Conservation (phyloP, 1,140 invertebrate species). For the Heliconius hewitsoni region DNA sequence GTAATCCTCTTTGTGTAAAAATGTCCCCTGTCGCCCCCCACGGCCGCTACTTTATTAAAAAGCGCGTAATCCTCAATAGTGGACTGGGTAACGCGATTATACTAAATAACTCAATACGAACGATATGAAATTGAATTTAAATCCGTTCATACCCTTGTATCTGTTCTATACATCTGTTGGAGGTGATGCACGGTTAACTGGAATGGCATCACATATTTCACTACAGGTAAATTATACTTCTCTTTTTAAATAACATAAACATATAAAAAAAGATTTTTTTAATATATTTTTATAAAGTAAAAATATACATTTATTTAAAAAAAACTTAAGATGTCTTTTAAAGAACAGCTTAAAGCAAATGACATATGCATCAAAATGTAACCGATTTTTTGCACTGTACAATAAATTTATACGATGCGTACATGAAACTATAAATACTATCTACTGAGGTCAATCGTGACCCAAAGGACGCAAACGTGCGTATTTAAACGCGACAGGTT, state of each 20-base stretch:
- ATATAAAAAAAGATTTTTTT: neutral
- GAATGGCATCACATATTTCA: neutral
- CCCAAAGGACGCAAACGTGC: too few species aligned
- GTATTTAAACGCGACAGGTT: too few species aligned
- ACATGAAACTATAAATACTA: too few species aligned
- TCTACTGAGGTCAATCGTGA: too few species aligned
- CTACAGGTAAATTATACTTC: neutral
- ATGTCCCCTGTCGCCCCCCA: slow-evolving; percentile 75
- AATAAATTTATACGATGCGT: too few species aligned
- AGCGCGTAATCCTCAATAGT: slow-evolving; percentile 77
- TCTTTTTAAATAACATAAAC: neutral
- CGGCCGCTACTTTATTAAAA: slow-evolving; percentile 77
- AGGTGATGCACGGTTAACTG: slow-evolving; percentile 23
- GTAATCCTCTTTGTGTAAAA: slow-evolving; percentile 81
- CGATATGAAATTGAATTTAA: slow-evolving; percentile 79
- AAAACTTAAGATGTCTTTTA: neutral
- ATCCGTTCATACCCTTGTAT: slow-evolving; percentile 54
- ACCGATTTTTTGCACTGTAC: too few species aligned
- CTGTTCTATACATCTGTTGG: slow-evolving; percentile 18
- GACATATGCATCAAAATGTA: too few species aligned
- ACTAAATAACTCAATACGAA: slow-evolving; percentile 74
- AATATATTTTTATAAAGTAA: neutral
- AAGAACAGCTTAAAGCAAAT: neutral
- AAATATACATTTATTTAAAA: neutral
- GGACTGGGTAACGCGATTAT: slow-evolving; percentile 79